Conservation (phyloP, 1,140 invertebrate species). For the Choristoneura fumiferana region DNA sequence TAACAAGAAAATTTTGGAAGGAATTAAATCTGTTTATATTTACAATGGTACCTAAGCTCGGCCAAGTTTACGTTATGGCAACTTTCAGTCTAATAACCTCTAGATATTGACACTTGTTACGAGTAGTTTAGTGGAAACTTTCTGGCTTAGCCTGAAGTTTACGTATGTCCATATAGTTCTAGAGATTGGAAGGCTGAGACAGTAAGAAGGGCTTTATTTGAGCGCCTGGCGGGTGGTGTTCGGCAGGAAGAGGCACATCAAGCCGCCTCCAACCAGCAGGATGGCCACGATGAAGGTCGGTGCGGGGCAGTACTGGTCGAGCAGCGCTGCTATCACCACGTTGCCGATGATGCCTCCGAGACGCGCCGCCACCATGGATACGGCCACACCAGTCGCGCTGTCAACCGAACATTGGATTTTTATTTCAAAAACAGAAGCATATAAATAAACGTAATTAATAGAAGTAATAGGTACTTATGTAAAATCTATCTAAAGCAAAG, state of each 20-base stretch:
- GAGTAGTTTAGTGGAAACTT: too few species aligned
- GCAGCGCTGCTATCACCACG: slow-evolving; percentile 89
- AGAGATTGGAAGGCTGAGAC: too few species aligned
- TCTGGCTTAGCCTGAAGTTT: too few species aligned
- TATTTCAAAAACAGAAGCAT: too few species aligned
- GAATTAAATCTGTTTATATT: not conserved
- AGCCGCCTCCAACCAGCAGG: slow-evolving; percentile 88
- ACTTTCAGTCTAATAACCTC: not conserved
- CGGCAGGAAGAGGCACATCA: slow-evolving; percentile 90
- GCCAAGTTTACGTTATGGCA: not conserved
- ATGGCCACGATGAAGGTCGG: slow-evolving; percentile 91
- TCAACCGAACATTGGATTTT: slow-evolving; percentile 20
- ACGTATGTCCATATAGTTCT: too few species aligned
- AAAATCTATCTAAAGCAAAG: too few species aligned
- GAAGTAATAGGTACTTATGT: too few species aligned
- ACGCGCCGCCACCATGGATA: slow-evolving; percentile 91
- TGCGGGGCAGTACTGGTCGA: slow-evolving; percentile 90
- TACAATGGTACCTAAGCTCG: not conserved
- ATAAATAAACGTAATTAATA: too few species aligned
- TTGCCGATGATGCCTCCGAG: slow-evolving; percentile 92
- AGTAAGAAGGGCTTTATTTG: slow-evolving; percentile 76
- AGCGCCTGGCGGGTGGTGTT: slow-evolving; percentile 91
- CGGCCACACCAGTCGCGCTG: slow-evolving; percentile 90
- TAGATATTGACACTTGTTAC: too few species aligned
- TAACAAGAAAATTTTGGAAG: too few species aligned